phyloP scores from a whole-genome alignment of 2,797 vertebrate species.

The Eupleurogrammus muticus region DNA sequence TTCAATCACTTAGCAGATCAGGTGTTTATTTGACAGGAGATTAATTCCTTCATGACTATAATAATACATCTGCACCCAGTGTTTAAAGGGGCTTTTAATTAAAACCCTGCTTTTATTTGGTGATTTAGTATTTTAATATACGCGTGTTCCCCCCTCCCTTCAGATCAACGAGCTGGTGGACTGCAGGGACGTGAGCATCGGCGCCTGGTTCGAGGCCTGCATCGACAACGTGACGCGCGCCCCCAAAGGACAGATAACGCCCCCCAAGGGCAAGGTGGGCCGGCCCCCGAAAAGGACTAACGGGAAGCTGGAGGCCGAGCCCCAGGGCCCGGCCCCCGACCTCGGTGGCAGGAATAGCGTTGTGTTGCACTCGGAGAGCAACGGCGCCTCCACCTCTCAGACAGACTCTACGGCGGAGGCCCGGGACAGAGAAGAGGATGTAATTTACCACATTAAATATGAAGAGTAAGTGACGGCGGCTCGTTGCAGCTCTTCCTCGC shows the following conservation, averaged over 20 bases:
- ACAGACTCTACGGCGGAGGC: conserved; percentile 84
- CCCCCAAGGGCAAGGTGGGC: conserved; percentile 88
- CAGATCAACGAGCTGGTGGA: conserved; percentile 99
- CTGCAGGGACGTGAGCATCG: conserved; percentile 94
- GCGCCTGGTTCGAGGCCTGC: conserved; percentile 98
- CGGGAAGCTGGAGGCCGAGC: conserved; percentile 86
- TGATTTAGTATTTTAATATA: no score
- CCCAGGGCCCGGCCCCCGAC: conserved; percentile 70
- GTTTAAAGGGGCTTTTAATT: no score
- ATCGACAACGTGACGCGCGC: conserved; percentile 91
- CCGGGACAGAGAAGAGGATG: conserved; percentile 87
- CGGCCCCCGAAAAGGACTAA: conserved; percentile 94
- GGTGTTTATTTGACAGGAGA: no score
- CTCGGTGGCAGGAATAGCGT: conserved; percentile 86
- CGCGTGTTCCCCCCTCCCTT: conserved; percentile 49
- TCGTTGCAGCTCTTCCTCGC: conserved; percentile 13
- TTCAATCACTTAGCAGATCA: no score
- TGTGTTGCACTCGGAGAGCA: conserved; percentile 88
- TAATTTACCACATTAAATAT: conserved; percentile 98
- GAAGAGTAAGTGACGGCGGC: conserved; percentile 94
- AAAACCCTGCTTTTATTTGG: no score
- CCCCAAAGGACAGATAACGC: conserved; percentile 87
- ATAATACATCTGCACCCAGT: no score
- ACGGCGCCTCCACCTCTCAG: conserved; percentile 91
- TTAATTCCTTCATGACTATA: no score